Evolutionary conservation across 1,140 invertebrate species (phyloP).

Genomic region (Arion vulgaris): DNA sequence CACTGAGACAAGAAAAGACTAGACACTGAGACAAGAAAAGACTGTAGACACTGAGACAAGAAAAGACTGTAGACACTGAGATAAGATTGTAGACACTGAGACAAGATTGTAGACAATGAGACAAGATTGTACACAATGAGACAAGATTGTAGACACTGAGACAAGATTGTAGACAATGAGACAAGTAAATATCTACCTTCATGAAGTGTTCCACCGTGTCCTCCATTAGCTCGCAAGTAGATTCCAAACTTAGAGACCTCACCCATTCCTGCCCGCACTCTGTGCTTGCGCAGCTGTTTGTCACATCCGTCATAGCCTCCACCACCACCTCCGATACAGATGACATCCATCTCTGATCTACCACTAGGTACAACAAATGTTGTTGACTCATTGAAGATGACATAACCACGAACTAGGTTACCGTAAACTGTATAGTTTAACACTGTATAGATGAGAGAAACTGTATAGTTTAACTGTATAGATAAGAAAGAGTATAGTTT

Average conservation of each 20-base stretch:
- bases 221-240: conserved; percentile 30
- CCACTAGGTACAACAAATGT: conserved; percentile 36
- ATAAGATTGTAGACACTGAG: no score
- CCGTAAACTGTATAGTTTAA: conserved; percentile 21
- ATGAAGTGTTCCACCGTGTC: conserved; percentile 20
- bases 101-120: no score
- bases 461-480: no score
- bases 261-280: conserved; percentile 7
- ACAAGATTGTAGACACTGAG: no score
- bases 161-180: no score
- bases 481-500: no score
- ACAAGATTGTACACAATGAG: no score
- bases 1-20: no score
- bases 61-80: no score
- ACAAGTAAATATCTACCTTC: background rate
- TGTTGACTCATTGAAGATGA: conserved; percentile 27
- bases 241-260: conserved; percentile 18
- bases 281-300: background rate
- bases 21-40: no score
- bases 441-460: conserved; percentile 8
- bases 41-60: no score
- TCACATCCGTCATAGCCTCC: conserved; percentile 38
- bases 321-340: conserved; percentile 45
- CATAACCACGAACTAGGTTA: conserved; percentile 17
- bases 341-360: conserved; percentile 34